Evolutionary conservation across 2,888 invertebrate species (phyloP).

Genomic region (Acholoe squamosa): DNA sequence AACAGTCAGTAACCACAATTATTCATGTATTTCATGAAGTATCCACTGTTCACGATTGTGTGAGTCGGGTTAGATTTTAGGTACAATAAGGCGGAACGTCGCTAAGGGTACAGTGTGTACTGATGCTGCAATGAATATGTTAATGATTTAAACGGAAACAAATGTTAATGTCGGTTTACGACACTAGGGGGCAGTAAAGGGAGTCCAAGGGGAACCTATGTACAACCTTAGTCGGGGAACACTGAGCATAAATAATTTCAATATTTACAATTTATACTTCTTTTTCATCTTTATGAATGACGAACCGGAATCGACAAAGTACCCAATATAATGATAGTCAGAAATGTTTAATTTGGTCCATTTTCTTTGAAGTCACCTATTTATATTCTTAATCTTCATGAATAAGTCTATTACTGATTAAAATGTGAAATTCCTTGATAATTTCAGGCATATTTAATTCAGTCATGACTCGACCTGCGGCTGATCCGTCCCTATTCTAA

Average conservation of each 20-base stretch:
- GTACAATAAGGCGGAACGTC: not conserved
- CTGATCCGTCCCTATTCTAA: not conserved
- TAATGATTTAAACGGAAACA: not conserved
- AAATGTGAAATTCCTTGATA: not conserved
- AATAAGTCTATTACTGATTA: not conserved
- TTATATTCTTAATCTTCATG: not conserved
- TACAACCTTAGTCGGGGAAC: not conserved
- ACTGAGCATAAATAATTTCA: not conserved
- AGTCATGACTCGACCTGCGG: not conserved
- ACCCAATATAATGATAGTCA: not conserved
- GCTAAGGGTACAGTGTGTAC: not conserved
- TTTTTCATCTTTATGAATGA: not conserved
- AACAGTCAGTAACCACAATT: not conserved
- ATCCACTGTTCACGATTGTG: too few species aligned
- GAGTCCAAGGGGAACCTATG: not conserved
- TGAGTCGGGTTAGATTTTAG: not conserved
- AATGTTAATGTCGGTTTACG: not conserved
- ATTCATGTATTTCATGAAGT: too few species aligned
- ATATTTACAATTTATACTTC: not conserved
- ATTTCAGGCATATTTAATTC: not conserved
- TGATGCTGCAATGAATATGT: not conserved
- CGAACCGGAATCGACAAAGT: not conserved
- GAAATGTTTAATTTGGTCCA: not conserved
- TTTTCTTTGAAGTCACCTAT: not conserved
- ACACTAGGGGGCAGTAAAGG: constrained; percentile 16